Conservation (phyloP, 2,797 vertebrate species). For the Sciurus vulgaris region DNA sequence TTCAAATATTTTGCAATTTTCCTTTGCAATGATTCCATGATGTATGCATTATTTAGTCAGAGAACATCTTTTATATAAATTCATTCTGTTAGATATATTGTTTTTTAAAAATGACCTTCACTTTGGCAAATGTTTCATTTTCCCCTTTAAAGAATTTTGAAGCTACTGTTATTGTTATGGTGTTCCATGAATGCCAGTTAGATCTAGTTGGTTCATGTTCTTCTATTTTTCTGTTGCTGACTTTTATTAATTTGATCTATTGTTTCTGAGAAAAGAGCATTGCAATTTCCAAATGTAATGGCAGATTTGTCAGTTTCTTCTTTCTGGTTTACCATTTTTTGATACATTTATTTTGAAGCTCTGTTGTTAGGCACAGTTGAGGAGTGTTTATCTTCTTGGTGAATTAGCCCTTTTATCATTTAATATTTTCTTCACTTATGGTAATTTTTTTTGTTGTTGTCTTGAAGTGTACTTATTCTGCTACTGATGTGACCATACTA, state of each 20-base stretch:
- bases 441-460: not conserved
- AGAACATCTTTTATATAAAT: too few relatives aligned
- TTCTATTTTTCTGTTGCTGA: not conserved
- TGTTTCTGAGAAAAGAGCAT: not conserved
- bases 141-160: too few relatives aligned
- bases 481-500: not conserved
- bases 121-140: too few relatives aligned
- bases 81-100: too few relatives aligned
- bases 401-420: not conserved
- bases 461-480: not conserved
- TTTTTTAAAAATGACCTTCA: too few relatives aligned
- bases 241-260: not conserved
- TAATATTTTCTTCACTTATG: not conserved
- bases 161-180: not conserved
- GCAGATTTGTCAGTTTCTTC: not conserved
- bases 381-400: not conserved
- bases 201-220: not conserved
- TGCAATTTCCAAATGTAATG: not conserved
- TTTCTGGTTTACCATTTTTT: not conserved
- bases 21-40: too few relatives aligned
- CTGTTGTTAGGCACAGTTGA: not conserved
- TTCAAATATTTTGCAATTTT: too few relatives aligned
- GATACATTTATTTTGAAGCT: not conserved
- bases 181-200: not conserved
- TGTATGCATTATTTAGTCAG: too few relatives aligned